Evolutionary conservation across 2,113 vertebrate species (phyloP).

Genomic region (Bettongia penicillata): DNA sequence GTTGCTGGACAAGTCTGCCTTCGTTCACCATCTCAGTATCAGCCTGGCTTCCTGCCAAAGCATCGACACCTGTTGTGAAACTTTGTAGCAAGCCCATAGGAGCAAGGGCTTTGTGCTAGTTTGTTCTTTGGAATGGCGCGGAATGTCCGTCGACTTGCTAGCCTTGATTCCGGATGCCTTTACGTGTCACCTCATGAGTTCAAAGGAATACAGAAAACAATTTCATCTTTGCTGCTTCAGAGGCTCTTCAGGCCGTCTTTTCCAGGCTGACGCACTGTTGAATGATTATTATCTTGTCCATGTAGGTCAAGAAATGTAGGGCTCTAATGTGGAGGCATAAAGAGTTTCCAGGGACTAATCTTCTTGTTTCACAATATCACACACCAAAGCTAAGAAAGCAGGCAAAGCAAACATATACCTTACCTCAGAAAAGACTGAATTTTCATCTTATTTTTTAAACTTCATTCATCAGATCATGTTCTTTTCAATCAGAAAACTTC

Average conservation of each 20-base stretch:
- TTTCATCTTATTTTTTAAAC: conserved; percentile 9
- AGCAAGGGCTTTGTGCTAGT: not conserved
- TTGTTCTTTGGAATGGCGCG: conserved; percentile 8
- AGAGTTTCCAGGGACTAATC: conserved; percentile 36
- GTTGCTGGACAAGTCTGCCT: not conserved
- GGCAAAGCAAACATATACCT: too few species aligned
- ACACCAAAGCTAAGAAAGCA: not conserved
- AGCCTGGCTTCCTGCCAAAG: not conserved
- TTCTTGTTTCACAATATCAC: not conserved
- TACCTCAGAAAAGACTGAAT: not conserved
- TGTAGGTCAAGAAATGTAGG: conserved; percentile 54
- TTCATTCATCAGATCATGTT: not conserved
- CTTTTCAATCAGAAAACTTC: not conserved
- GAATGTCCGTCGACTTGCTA: not conserved
- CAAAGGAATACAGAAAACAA: not conserved
- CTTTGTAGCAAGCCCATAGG: not conserved
- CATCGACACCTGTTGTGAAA: not conserved
- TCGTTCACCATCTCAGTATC: not conserved
- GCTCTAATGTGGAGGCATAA: not conserved
- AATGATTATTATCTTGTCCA: conserved; percentile 35
- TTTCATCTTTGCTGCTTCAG: not conserved
- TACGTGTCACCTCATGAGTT: not conserved
- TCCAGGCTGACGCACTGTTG: not conserved
- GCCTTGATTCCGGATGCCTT: not conserved
- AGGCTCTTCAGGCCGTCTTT: conserved; percentile 13